Base-by-base conservation (phyloP, 2,797 vertebrate species). In the Phalloptychus januarius region DNA sequence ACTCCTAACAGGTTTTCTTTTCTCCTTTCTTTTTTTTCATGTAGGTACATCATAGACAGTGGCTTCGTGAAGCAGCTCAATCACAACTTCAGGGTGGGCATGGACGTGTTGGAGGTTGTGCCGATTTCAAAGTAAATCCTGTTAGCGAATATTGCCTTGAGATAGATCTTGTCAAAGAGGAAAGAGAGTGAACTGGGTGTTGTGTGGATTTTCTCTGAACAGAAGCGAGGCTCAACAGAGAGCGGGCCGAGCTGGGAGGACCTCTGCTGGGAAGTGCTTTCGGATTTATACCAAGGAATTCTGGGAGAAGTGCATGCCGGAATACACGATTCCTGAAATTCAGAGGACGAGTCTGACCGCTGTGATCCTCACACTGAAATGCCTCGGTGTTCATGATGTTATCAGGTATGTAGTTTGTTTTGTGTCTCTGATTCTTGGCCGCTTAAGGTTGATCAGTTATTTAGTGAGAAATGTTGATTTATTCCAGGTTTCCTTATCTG, bases 61-160 rank as follows among this genome's bases (percentile, higher is more conserved):
- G 98, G 98, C 28, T 99, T 99, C 93, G 98, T 99, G 87, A 99
- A 99, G 89, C 98, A 99, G 86, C 91, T 99, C 81, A 98, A 97
- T 93, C 97, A 99, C 88, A 99, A 99, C 79, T 97, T 98, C 0
- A 95, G 97, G 79, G 96, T 98, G 83, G 97, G 97, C 71, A 91
- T 99, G 95, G 98, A 99, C 78, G 96, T 98, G 79, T 92, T 99
- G 91, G 98, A 99, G 86, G 97, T 99, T 85, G 97, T 99, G 81
- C 97, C 98, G 3, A 99, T 99, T 93, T 99, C 98, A 86, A 98
- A 99, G 98, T 99, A 84, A 96, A 97, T 95, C 76, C 15, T 23
- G 20, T 4, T 54, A 54, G 13, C 28, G 42, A 20, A 44, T 16
- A 40, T 7, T 42, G 48, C 50, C 16, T n/a, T 46, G 33, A 58